These are phyloP conservation scores for Arctocebus calabarensis DNA, from an alignment of 2,797 vertebrate genomes.

Conservation along the genomic window DNA sequence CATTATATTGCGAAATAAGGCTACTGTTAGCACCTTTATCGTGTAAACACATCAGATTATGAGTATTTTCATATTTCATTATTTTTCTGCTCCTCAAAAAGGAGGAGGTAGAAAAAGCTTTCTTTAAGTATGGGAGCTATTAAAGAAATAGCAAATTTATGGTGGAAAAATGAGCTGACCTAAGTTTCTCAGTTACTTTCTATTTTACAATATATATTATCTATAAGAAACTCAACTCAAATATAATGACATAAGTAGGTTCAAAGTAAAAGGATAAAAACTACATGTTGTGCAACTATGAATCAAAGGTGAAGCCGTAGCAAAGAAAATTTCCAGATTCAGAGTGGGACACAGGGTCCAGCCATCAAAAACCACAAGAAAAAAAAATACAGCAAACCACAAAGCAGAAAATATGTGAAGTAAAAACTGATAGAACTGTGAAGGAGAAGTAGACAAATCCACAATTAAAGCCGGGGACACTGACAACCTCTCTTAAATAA, in stretches of 20 bases:
- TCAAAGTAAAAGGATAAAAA: not conserved
- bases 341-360: not conserved
- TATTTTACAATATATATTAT: not conserved
- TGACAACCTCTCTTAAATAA: not conserved
- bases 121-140: not conserved
- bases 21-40: not conserved
- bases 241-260: not conserved
- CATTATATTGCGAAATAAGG: conserved; percentile 44
- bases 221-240: not conserved
- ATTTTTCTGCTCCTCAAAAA: conserved; percentile 19
- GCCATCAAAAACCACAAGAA: not conserved
- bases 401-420: not conserved
- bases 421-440: not conserved
- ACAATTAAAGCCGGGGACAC: not conserved
- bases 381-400: not conserved
- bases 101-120: not conserved
- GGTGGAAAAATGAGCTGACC: not conserved
- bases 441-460: not conserved
- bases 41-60: conserved; percentile 23
- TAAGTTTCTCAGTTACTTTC: not conserved
- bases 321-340: not conserved
- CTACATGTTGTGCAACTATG: not conserved
- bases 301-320: not conserved
- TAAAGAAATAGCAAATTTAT: not conserved
- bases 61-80: not conserved